phyloP scores from a whole-genome alignment of 2,888 invertebrate species.

The Agrilus biguttatus region DNA sequence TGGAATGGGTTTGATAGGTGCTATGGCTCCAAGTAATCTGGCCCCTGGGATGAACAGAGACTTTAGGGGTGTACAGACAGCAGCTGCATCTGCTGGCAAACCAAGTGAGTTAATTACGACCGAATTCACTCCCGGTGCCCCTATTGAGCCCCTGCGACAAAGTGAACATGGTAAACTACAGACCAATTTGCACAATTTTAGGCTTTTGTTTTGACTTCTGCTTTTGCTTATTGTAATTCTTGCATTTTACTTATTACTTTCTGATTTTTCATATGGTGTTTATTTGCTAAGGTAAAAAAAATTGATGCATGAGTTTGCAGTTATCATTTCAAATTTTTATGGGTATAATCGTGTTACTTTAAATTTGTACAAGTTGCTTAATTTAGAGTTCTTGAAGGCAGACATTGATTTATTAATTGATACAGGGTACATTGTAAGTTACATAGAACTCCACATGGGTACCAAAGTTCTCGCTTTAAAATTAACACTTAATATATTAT shows the following conservation, averaged over 20 bases:
- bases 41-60: slow-evolving; percentile 35
- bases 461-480: too few species aligned
- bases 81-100: slow-evolving; percentile 21
- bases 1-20: slow-evolving; percentile 31
- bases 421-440: too few species aligned
- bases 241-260: slow-evolving; percentile 3
- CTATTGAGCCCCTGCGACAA: slow-evolving; percentile 29
- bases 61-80: slow-evolving; percentile 17
- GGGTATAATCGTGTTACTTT: neutral
- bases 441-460: too few species aligned
- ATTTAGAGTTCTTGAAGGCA: too few species aligned
- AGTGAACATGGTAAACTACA: slow-evolving; percentile 32
- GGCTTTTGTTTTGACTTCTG: slow-evolving; percentile 8
- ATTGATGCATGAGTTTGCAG: neutral
- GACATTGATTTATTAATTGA: too few species aligned
- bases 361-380: neutral
- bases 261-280: neutral
- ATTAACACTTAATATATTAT: too few species aligned
- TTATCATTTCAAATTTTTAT: neutral
- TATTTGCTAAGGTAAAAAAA: neutral
- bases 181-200: slow-evolving; percentile 6
- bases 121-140: slow-evolving; percentile 25
- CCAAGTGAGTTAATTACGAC: slow-evolving; percentile 48
- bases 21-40: slow-evolving; percentile 17
- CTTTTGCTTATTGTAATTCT: slow-evolving; percentile 2